Base-by-base conservation (phyloP, 2,888 invertebrate genomes). In the Himalopsyche kuldschensis region DNA sequence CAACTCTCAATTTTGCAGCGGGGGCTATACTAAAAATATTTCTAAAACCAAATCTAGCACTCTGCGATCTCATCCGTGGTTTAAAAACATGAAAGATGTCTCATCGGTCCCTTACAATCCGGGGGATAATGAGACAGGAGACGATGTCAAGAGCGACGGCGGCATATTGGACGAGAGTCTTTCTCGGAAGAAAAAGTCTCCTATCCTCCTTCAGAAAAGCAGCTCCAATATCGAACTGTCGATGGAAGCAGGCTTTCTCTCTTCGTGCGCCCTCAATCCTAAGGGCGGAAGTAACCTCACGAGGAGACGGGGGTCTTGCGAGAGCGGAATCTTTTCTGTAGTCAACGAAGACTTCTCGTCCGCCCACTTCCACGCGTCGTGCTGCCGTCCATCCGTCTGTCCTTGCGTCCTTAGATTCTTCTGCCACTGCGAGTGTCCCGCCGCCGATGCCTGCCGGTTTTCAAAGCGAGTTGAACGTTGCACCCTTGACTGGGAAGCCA, bases 301-400 rank as follows among this genome's bases (percentile, higher is more conserved):
- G n/a, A 92, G 94, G 46, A 91, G 97, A 24, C 93, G 97, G 76
- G 97, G 96, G 82, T 97, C 97, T 27, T 97, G 97, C 89, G 97
- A 97, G 89, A 96, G 96, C 87, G 97, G 97, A 27, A 97, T 97
- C 89, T 97, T 96, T 92, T 96, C 96, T 82, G 96, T 96, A 87
- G 95, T 96, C 86, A 96, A 96, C 88, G 96, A 95, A 88, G 95
- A 95, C 88, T 93, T 94, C 86, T 93, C 93, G 83, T 90, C 90
- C 82, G 90, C 89, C 87, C 91, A 91, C 87, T 88, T 87, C 48
- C 87, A 87, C 47, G 87, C 87, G 27, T 88, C 88, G 20, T 88
- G 89, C 83, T 87, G 87, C 85, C 89, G 88, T 55, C 31, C 84
- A 87, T 90, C 90, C 85, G 88, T 91, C 88, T 91, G 91, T 85